Percentiles rank a stretch among this genome's conserved stretches.
phyloP scores from a whole-genome alignment of 2,888 invertebrate genomes.

The Papilio demoleus region DNA sequence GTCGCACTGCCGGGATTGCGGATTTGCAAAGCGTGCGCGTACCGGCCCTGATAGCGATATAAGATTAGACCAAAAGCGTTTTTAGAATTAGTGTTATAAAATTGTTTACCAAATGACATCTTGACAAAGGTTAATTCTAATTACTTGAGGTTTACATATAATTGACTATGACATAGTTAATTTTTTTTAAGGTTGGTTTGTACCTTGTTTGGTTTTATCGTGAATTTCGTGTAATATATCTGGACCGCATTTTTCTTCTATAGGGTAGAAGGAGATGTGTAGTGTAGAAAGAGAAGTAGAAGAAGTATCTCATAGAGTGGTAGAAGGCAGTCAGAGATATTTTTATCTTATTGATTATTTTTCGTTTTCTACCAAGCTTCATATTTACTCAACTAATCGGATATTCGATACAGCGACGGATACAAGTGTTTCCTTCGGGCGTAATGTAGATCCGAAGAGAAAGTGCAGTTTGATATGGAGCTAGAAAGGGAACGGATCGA shows the following conservation, averaged over 20 bases:
- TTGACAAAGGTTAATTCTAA: background rate
- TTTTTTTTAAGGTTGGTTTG: background rate
- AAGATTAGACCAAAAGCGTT: background rate
- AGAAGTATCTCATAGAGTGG: no score
- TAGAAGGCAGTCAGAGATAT: background rate
- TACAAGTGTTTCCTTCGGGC: slow-evolving; percentile 59
- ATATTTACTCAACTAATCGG: slow-evolving; percentile 26
- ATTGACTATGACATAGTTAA: background rate
- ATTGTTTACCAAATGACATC: background rate
- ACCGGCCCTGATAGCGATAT: slow-evolving; percentile 4
- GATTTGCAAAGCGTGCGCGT: slow-evolving; percentile 54
- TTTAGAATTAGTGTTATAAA: background rate
- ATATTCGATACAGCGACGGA: slow-evolving; percentile 57
- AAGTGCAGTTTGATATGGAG: slow-evolving; percentile 45
- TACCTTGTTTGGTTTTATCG: no score
- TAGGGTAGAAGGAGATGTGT: no score
- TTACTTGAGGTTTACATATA: background rate
- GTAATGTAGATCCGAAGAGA: slow-evolving; percentile 51
- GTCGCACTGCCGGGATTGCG: slow-evolving; percentile 77
- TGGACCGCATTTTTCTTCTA: no score
- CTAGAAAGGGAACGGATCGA: slow-evolving; percentile 42
- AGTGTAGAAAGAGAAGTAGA: no score
- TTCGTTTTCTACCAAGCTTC: no score
- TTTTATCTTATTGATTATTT: background rate
- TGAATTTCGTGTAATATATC: no score